Evolutionary conservation across 2,113 vertebrate species (phyloP), one percentile per base, ranked within the genome.

Genomic region (Todiramphus chloris): DNA sequence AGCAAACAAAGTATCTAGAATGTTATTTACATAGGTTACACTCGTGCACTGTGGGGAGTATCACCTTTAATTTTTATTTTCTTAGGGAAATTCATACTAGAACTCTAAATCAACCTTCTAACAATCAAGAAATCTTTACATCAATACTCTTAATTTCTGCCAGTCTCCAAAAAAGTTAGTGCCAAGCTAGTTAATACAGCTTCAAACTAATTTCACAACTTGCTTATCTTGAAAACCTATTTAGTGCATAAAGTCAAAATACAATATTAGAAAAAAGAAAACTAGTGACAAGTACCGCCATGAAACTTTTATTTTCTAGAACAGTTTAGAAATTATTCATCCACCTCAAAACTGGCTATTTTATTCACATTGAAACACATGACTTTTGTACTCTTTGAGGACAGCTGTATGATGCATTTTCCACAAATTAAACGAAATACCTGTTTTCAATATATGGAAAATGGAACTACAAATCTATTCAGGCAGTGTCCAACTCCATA

Each of bases 361-460:
- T 92, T 94, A 83, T 93, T 95, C 76, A 89, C 83, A 93, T 76
- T 75, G 80, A 92, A 79, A 93, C 27, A 79, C 5, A 64, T 53
- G 21, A 92, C 85, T 83, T 91, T 77, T 89, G 55, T 58, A 70
- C 15, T 93, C 27, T 37, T 55, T 66, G 63, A 81, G 19, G 37
- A 85, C 43, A 89, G 59, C 14, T 48, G 80, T 70, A 87, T 35
- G 67, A 87, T 30, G 53, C 23, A 33, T 55, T 87, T 93, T 78
- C 63, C 30, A 83, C 87, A 89, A 68, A 64, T 44, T 74, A 92
- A 87, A 90, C 83, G 5, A 87, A 92, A n/a, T 67, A 86, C 73
- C 69, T 60, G 11, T 75, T 59, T 94, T 62, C 58, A 85, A 16
- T 72, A 85, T 37, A 82, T 30, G 51, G 58, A 80, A 94, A 95